Percentiles rank a stretch among this genome's conserved stretches.
phyloP scores from a whole-genome alignment of 2,888 invertebrate genomes.

The Polyommatus iphigenia region DNA sequence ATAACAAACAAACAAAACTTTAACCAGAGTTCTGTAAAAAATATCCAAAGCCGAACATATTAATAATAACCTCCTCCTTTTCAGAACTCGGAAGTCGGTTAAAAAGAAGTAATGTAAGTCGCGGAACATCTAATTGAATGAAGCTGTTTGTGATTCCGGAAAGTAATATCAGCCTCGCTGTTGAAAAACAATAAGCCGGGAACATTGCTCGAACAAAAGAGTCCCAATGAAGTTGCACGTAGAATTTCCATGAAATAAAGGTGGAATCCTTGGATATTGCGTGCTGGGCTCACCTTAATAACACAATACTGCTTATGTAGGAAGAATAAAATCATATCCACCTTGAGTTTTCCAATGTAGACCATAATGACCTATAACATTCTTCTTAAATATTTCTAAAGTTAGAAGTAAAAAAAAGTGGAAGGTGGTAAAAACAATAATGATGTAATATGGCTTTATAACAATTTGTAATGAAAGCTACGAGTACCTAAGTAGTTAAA shows the following conservation, averaged over 20 bases:
- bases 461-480: neutral
- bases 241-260: slow-evolving; percentile 79
- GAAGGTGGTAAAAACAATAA: neutral
- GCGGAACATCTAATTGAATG: slow-evolving; percentile 61
- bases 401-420: neutral
- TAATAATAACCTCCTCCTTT: too few relatives aligned
- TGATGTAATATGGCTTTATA: neutral
- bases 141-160: slow-evolving; percentile 65
- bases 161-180: slow-evolving; percentile 70
- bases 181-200: slow-evolving; percentile 77
- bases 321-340: slow-evolving; percentile 67
- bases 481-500: neutral
- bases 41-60: too few relatives aligned
- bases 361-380: slow-evolving; percentile 34
- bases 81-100: too few relatives aligned
- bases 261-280: slow-evolving; percentile 76
- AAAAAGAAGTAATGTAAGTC: slow-evolving; percentile 22
- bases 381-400: too few relatives aligned
- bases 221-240: slow-evolving; percentile 77
- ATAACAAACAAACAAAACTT: neutral
- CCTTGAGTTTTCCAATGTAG: slow-evolving; percentile 68
- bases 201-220: slow-evolving; percentile 72
- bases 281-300: slow-evolving; percentile 75
- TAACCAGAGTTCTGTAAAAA: slow-evolving; percentile 4
- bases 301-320: slow-evolving; percentile 73